Evolutionary conservation across 1,140 invertebrate genomes (phyloP).

Genomic region (Steinernema feltiae): DNA sequence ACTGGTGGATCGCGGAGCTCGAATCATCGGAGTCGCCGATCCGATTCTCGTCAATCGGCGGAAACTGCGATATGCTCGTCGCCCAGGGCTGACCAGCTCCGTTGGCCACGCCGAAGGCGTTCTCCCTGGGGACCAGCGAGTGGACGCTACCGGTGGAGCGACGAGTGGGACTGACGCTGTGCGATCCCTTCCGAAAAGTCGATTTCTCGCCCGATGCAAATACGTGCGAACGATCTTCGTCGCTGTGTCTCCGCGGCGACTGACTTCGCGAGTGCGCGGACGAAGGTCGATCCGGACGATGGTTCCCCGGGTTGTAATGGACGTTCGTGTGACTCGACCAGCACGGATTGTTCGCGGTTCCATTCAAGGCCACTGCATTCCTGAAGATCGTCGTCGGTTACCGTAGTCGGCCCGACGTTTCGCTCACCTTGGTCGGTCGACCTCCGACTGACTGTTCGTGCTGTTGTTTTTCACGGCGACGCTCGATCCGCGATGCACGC

Average conservation of each 20-base stretch:
- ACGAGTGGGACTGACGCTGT: not conserved
- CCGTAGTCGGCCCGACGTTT: no score
- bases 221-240: not conserved
- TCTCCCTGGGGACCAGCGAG: constrained; percentile 44
- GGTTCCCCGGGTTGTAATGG: not conserved
- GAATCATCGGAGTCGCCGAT: not conserved
- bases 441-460: not conserved
- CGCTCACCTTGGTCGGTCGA: not conserved
- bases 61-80: not conserved
- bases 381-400: not conserved
- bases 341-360: not conserved
- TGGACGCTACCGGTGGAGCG: constrained; percentile 6
- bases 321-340: not conserved
- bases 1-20: not conserved
- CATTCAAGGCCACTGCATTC: not conserved
- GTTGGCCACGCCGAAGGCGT: constrained; percentile 16
- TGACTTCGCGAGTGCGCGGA: not conserved
- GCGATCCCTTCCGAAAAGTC: not conserved
- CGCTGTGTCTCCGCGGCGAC: not conserved
- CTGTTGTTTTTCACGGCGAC: constrained; percentile 17
- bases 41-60: constrained; percentile 2
- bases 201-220: not conserved
- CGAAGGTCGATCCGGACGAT: not conserved
- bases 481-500: constrained; percentile 74
- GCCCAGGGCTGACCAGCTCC: not conserved